phyloP scores from a whole-genome alignment of 37 sponge, comb jelly and placozoan species.

The Beroe forskalii region DNA sequence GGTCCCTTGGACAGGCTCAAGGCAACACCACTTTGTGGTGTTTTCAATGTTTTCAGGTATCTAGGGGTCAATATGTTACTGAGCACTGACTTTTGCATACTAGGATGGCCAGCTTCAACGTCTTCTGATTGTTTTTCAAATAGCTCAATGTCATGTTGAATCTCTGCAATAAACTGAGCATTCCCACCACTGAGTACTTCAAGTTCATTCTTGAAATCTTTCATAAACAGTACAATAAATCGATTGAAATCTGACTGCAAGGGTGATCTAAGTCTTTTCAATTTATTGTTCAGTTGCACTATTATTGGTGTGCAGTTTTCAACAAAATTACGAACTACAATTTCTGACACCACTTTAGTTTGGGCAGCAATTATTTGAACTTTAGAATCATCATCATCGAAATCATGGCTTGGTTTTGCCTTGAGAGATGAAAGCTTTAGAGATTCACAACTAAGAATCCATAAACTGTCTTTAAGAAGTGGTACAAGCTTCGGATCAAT shows the following conservation, averaged over 20 bases:
- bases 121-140: neutral
- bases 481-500: neutral
- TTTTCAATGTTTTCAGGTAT: neutral
- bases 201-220: slow-evolving; percentile 38
- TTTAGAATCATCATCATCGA: slow-evolving; percentile 44
- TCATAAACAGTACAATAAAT: slow-evolving; percentile 1
- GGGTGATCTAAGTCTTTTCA: slow-evolving; percentile 20
- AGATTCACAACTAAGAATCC: slow-evolving; percentile 12
- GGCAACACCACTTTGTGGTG: neutral
- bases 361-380: slow-evolving; percentile 9
- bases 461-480: slow-evolving; percentile 28
- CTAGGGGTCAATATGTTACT: neutral
- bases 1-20: neutral
- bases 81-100: neutral
- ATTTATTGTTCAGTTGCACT: neutral
- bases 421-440: slow-evolving; percentile 36
- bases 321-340: slow-evolving; percentile 11
- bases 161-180: slow-evolving; percentile 45
- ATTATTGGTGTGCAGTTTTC: slow-evolving; percentile 56
- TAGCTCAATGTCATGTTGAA: neutral
- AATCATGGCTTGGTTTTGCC: slow-evolving; percentile 19
- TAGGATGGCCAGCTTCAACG: neutral
- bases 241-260: neutral
- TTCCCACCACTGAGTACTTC: slow-evolving; percentile 9
- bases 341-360: slow-evolving; percentile 25